Evolutionary conservation across 2,888 invertebrate species (phyloP), one percentile per base, ranked within the genome.

Genomic region (Fragum sueziense): DNA sequence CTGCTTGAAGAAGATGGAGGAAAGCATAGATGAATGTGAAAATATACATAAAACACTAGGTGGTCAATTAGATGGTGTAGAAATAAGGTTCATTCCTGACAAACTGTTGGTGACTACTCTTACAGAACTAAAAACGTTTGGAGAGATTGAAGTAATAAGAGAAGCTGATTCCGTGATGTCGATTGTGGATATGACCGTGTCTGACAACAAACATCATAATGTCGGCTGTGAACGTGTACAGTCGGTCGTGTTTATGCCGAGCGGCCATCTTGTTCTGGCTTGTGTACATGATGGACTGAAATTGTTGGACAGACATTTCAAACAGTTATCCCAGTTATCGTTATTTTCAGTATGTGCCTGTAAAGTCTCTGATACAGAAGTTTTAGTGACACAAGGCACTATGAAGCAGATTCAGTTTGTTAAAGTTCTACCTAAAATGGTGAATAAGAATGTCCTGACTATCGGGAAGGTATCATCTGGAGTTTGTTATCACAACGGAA

Each of bases 311-410:
- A 20, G 33, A 20, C 20, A 61, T 1, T 33, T 61, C 33, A 2
- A 33, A 61, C 33, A 33, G 11, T 27, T 7, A 27, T 57, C 57
- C 57, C 11, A 57, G 25, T 27, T 57, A 25, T 20, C 4, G 2
- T 27, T 57, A 27, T 1, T 14, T 1, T 22, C 57, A 25, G 25
- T 22, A 27, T 25, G 6, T 4, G 27, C 57, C 2, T 57, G 57
- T 57, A 57, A 25, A 14, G 57, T 57, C 22, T 57, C 57, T 57
- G 57, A 57, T 57, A 57, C 57, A 22, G 27, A 57, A 22, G 57
- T 57, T 57, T 25, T 57, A 25, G 57, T 27, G n/a, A 25, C 57
- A 3, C 9, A 27, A 3, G 57, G 57, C n/a, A n/a, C n/a, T n/a
- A n/a, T n/a, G 3, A 27, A 22, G 11, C 11, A 11, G 14, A 27